A percentile compares a stretch with the other conserved stretches of the same genome.
phyloP scores from a whole-genome alignment of 2,797 vertebrate genomes.

The Hylomyscus alleni region DNA sequence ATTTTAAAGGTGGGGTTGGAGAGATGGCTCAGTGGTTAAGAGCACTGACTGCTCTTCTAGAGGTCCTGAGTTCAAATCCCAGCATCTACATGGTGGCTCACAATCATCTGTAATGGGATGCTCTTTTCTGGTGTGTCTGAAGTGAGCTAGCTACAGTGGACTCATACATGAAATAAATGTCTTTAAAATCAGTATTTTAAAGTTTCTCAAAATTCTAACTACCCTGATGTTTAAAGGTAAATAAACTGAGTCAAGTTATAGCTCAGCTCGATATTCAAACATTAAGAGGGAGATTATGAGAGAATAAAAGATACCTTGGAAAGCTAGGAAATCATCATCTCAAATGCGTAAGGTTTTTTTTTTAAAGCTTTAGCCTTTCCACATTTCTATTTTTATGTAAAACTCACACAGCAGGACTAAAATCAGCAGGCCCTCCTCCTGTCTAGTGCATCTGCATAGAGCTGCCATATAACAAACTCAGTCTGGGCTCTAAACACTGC shows the following conservation, averaged over 20 bases:
- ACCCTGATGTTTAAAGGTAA: conserved; percentile 56
- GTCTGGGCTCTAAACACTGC: background rate
- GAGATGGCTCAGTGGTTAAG: no score
- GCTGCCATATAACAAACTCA: background rate
- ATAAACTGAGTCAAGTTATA: conserved; percentile 2
- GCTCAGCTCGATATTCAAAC: background rate
- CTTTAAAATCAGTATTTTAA: conserved; percentile 40
- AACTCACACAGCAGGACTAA: background rate
- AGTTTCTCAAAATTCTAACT: conserved; percentile 70
- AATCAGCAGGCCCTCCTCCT: background rate
- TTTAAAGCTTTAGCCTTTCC: background rate
- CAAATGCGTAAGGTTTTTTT: background rate
- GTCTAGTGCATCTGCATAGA: background rate
- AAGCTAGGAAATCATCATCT: background rate
- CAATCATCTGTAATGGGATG: no score
- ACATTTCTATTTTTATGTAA: background rate
- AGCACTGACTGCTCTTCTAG: no score
- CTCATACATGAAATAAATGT: no score
- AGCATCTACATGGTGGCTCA: no score
- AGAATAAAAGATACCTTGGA: conserved; percentile 27
- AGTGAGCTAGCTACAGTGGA: no score
- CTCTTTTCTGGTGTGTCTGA: no score
- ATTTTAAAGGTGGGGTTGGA: conserved; percentile 55
- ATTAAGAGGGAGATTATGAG: background rate
- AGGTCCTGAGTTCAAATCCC: no score